Base-by-base conservation (phyloP, 2,797 vertebrate species). In the Lophotriccus pileatus region DNA sequence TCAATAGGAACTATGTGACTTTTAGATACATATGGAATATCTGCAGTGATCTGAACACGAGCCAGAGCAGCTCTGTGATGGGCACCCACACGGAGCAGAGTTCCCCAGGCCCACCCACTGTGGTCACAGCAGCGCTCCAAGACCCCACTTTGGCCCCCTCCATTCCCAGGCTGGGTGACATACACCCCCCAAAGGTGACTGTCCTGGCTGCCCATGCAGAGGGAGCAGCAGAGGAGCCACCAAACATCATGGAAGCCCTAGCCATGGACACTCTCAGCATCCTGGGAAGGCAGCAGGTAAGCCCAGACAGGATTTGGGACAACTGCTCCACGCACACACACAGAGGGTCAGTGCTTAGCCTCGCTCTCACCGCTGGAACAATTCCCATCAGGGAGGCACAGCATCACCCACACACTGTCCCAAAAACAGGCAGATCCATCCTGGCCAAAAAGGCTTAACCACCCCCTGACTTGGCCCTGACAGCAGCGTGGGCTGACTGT, bases 401-500 rank as follows among this genome's bases (percentile, higher is more conserved):
- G 13, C 2, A 49, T 13, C 10, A 1, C 34, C 52, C 46, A 17
- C 1, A 2, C 11, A 2, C 19, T 15, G 34, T 16, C 14, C 50
- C 22, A 21, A 21, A 46, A 4, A 8, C 14, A 25, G 36, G 39
- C 25, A 34, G 28, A 46, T 30, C 36, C 7, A 2, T 70, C 74
- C 64, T 50, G 4, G 17, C 21, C 25, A 17, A 63, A 37, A 63
- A 77, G 8, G 12, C 47, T 67, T 30, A 63, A 30, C 14, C 12
- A 11, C 23, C 8, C 27, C 27, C 9, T 9, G 32, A 5, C 32
- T n/a, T 25, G 43, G 32, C 63, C 46, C 43, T 47, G 32, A 4
- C 21, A 14, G 23, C 2, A 1, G 60, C 3, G 0, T 2, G 28
- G 7, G 16, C 27, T 43, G 5, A 1, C 34, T 4, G 11, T 1